Conservation (phyloP, 2,797 vertebrate species). For the Cirrhinus molitorella region DNA sequence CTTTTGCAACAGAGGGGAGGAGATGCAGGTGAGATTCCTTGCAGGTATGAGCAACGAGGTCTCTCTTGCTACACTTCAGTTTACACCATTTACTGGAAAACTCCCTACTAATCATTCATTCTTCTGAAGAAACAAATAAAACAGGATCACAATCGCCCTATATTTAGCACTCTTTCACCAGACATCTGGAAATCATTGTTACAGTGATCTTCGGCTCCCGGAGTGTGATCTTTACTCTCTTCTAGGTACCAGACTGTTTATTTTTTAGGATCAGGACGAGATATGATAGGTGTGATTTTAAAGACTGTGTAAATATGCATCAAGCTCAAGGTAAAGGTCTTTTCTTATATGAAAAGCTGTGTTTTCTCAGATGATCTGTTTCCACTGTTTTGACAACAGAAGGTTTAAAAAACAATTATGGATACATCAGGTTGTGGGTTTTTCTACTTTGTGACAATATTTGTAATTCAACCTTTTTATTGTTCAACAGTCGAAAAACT, state of each 20-base stretch:
- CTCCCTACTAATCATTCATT: neutral
- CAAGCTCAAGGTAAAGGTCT: slow-evolving; percentile 4
- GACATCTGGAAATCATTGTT: neutral
- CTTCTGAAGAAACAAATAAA: neutral
- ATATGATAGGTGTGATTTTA: neutral
- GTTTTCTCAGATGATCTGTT: neutral
- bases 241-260: neutral
- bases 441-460: neutral
- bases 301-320: neutral
- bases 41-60: neutral
- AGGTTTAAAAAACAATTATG: neutral
- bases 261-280: neutral
- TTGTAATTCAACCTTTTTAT: neutral
- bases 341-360: neutral
- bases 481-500: neutral
- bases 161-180: neutral
- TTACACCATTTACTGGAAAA: neutral
- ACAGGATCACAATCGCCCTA: neutral
- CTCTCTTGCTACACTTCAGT: neutral
- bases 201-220: neutral
- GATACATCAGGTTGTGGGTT: neutral
- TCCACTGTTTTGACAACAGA: neutral
- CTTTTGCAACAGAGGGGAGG: neutral
- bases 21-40: neutral
- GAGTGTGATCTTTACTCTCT: neutral